Percentiles rank a stretch among this genome's conserved stretches.
These are phyloP conservation scores for Callopanchax toddi DNA, from an alignment of 2,113 vertebrate genomes.

Conservation along the genomic window DNA sequence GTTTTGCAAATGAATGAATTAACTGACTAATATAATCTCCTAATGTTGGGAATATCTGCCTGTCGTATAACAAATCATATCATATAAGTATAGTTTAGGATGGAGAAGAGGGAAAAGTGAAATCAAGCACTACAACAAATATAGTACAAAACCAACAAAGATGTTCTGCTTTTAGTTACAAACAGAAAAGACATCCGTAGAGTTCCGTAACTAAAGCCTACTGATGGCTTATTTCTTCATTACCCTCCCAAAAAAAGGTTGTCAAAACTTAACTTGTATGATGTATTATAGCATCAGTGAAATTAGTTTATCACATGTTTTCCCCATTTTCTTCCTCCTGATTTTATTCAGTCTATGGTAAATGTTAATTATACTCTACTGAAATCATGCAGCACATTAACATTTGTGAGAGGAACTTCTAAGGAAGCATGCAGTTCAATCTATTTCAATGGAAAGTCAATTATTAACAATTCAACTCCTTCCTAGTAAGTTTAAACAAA, in stretches of 20 bases:
- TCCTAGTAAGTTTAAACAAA: no score
- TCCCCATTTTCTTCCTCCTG: slow-evolving; percentile 20
- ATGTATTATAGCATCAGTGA: background rate
- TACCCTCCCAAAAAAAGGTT: no score
- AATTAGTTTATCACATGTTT: background rate
- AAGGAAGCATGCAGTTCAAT: no score
- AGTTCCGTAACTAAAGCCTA: no score
- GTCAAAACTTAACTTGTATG: no score
- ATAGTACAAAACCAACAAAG: no score
- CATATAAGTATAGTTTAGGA: background rate
- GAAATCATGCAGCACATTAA: background rate
- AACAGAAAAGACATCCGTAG: no score
- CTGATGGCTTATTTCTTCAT: no score
- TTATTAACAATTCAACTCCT: no score
- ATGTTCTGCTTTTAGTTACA: no score
- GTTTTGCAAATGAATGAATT: slow-evolving; percentile 18
- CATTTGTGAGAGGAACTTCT: no score
- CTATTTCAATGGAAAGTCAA: no score
- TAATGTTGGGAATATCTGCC: slow-evolving; percentile 11
- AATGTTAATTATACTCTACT: slow-evolving; percentile 25
- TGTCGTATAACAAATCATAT: background rate
- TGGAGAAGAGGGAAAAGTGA: slow-evolving; percentile 13
- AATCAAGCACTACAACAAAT: background rate
- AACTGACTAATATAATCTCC: slow-evolving; percentile 25
- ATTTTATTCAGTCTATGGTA: slow-evolving; percentile 11